Evolutionary conservation across 2,113 vertebrate genomes (phyloP).

Genomic region (Syngnathus floridae): DNA sequence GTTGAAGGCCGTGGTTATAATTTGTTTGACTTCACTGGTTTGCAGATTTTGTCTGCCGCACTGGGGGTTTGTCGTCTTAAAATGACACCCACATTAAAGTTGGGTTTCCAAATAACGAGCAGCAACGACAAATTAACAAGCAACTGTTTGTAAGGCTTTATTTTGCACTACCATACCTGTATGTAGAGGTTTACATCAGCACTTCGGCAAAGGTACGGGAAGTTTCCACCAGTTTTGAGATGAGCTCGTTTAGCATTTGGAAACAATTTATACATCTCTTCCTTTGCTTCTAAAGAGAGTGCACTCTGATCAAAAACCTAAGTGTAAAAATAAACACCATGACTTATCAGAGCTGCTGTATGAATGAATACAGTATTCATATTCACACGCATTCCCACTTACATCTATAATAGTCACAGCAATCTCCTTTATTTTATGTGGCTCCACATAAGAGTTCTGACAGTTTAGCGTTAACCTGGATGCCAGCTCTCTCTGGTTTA

Average conservation of each 20-base stretch:
- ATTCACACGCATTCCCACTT: constrained; percentile 46
- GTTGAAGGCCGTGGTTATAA: too few species aligned
- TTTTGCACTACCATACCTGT: constrained; percentile 68
- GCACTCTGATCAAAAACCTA: constrained; percentile 98
- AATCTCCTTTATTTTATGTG: constrained; percentile 93
- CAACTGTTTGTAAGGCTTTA: background rate
- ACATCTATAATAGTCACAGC: constrained; percentile 96
- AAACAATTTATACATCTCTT: constrained; percentile 98
- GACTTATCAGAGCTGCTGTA: background rate
- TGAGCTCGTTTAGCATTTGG: constrained; percentile 92
- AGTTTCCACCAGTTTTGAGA: constrained; percentile 97
- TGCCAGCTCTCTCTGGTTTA: constrained; percentile 91
- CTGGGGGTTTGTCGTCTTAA: background rate
- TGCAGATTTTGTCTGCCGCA: background rate
- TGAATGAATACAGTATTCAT: background rate
- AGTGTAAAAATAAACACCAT: background rate
- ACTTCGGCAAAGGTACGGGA: constrained; percentile 91
- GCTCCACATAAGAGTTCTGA: constrained; percentile 97
- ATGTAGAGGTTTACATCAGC: constrained; percentile 96
- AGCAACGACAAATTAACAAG: background rate
- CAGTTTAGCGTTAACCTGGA: constrained; percentile 95
- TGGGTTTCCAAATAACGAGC: background rate
- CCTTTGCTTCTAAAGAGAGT: constrained; percentile 90
- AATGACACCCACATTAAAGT: background rate
- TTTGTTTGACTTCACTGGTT: background rate